These are phyloP conservation scores for Quadroppia sp. DNA, from an alignment of 2,888 invertebrate genomes.

Conservation along the genomic window DNA sequence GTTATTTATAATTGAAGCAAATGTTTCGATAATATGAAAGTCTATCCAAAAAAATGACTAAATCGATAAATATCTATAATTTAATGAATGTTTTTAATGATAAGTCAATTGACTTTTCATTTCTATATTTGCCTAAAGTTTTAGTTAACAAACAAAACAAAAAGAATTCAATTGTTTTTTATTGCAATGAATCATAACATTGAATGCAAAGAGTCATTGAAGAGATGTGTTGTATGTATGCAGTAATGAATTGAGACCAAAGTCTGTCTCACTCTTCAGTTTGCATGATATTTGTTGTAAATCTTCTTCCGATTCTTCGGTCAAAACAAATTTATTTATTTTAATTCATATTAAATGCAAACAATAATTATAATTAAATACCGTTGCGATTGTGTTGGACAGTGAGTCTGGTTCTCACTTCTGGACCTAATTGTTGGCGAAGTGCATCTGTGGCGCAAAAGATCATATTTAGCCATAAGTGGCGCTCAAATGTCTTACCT, in stretches of 20 bases:
- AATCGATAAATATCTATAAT: conserved; percentile 30
- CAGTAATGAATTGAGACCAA: conserved; percentile 15
- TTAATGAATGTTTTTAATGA: conserved; percentile 26
- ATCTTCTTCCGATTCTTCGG: conserved; percentile 4
- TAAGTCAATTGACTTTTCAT: conserved; percentile 22
- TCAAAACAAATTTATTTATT: background rate
- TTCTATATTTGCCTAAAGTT: conserved; percentile 30
- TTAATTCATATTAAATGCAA: too few species aligned
- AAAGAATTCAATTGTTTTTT: background rate
- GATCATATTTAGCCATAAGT: background rate
- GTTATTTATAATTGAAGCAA: background rate
- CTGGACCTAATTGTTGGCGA: conserved; percentile 52
- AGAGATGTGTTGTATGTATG: background rate
- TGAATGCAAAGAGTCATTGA: background rate
- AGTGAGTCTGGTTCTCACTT: conserved; percentile 51
- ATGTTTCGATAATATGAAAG: background rate
- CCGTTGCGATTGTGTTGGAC: conserved; percentile 53
- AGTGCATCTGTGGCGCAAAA: conserved; percentile 50
- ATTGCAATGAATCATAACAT: background rate
- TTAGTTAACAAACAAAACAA: background rate
- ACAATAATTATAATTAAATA: conserved; percentile 40
- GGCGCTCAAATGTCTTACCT: conserved; percentile 49
- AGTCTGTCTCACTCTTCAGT: conserved; percentile 1
- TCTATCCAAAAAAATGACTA: background rate
- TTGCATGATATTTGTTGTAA: conserved; percentile 7